Evolutionary conservation across 2,113 vertebrate species (phyloP).

Genomic region (Manacus vitellinus): DNA sequence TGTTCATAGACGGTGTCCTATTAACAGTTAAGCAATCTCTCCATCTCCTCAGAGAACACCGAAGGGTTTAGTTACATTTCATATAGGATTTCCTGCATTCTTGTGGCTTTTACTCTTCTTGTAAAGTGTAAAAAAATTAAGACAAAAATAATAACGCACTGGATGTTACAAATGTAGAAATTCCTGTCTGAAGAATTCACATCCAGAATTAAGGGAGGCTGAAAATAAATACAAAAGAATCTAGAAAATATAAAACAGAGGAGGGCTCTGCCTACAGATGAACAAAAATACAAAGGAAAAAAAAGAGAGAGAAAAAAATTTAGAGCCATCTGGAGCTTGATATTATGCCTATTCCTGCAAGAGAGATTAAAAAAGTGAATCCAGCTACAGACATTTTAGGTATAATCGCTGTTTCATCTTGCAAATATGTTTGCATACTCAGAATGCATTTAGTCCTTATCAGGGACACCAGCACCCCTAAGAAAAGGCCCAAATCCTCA

Average conservation of each 20-base stretch:
- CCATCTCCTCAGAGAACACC: not conserved
- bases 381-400: not conserved
- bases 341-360: not conserved
- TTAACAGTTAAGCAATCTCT: not conserved
- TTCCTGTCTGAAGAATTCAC: not conserved
- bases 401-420: not conserved
- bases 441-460: not conserved
- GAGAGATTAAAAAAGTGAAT: not conserved
- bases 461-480: not conserved
- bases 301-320: not conserved
- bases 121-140: not conserved
- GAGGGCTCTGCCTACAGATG: not conserved
- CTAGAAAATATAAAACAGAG: not conserved
- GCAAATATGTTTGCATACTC: not conserved
- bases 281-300: not conserved
- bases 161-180: slow-evolving; percentile 25
- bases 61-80: not conserved
- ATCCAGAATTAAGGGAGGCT: not conserved
- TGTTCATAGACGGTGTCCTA: not conserved
- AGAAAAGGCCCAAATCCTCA: not conserved
- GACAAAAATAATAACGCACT: slow-evolving; percentile 18
- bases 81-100: not conserved
- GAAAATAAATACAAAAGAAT: not conserved
- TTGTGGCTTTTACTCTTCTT: not conserved
- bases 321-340: not conserved